Evolutionary conservation across 2,797 vertebrate genomes (phyloP).

Genomic region (Ispidina lecontei): DNA sequence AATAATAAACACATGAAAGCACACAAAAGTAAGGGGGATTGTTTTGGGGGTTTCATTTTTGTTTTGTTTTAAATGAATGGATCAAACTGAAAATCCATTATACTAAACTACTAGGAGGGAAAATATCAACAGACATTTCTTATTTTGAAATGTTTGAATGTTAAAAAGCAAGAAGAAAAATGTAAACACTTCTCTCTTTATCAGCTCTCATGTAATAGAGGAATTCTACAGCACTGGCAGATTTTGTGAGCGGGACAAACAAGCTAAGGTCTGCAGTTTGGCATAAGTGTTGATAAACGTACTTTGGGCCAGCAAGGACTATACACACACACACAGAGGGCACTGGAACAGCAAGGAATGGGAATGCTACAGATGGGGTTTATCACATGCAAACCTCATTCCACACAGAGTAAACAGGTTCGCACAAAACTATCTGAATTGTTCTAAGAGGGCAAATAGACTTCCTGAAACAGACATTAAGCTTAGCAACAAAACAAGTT

Average conservation of each 20-base stretch:
- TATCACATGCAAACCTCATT: background rate
- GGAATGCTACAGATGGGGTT: background rate
- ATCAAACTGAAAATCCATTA: background rate
- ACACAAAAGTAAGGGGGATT: background rate
- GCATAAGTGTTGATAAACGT: background rate
- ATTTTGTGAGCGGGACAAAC: background rate
- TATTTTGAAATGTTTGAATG: background rate
- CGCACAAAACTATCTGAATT: background rate
- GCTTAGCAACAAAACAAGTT: background rate
- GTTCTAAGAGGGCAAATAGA: background rate
- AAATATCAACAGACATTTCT: background rate
- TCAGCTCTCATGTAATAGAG: background rate
- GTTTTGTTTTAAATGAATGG: background rate
- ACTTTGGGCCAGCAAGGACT: background rate
- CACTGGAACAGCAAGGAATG: background rate
- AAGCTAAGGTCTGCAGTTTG: background rate
- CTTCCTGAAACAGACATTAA: conserved; percentile 14
- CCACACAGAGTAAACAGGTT: background rate
- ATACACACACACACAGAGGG: background rate
- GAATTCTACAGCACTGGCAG: background rate
- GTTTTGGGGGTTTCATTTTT: background rate
- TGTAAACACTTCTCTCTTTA: background rate
- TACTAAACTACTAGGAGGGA: background rate
- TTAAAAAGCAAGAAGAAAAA: conserved; percentile 17
- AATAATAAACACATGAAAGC: background rate